Evolutionary conservation across 2,888 invertebrate species (phyloP).

Genomic region (Volucella inanis): DNA sequence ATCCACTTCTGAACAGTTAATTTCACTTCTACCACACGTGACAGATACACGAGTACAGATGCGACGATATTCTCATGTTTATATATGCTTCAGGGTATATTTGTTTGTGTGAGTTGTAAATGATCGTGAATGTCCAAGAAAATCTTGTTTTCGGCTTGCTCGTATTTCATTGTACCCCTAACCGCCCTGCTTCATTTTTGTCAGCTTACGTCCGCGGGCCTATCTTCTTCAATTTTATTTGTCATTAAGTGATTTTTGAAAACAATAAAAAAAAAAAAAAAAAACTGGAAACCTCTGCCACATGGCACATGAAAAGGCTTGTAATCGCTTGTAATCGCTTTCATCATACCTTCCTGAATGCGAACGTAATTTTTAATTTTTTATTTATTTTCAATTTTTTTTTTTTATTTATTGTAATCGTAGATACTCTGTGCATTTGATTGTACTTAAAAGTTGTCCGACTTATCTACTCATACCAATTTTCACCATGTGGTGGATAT

Average conservation of each 20-base stretch:
- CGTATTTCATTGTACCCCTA: constrained; percentile 19
- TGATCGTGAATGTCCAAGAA: constrained; percentile 66
- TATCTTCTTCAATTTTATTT: background rate
- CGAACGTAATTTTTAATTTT: no score
- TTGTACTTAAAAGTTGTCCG: no score
- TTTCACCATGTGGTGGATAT: constrained; percentile 6
- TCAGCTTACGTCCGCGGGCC: constrained; percentile 18
- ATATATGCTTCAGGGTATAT: background rate
- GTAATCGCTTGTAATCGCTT: no score
- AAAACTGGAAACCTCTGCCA: background rate
- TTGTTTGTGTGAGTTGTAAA: constrained; percentile 31
- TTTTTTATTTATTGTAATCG: no score
- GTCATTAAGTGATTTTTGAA: background rate
- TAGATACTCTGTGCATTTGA: no score
- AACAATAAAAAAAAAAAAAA: no score
- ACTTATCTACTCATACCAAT: no score
- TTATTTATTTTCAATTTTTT: no score
- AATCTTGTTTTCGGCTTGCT: constrained; percentile 57
- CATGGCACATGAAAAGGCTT: background rate
- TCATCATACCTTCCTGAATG: no score
- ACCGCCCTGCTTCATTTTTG: constrained; percentile 11
- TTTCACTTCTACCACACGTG: constrained; percentile 53
- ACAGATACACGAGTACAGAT: no score
- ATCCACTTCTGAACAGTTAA: constrained; percentile 53
- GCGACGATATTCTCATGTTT: no score